Evolutionary conservation across 2,888 invertebrate species (phyloP), one percentile per base, ranked within the genome.

Genomic region (Ametastegia equiseti): DNA sequence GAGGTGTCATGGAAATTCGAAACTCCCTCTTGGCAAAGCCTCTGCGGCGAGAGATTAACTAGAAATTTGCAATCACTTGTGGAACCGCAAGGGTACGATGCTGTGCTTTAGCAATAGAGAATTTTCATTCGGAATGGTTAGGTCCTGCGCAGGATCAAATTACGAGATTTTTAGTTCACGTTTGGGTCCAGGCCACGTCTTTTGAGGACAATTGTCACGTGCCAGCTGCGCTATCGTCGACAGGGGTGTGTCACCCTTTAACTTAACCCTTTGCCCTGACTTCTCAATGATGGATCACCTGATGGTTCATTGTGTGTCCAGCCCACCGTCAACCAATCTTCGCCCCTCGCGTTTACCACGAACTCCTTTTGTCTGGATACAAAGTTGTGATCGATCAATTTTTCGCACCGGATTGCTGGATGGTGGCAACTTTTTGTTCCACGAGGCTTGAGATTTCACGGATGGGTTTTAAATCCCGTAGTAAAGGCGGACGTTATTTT

Each of bases 201-300:
- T 45, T 45, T 23, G 65, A 45, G 69, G 36, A 69, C 79, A 79
- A 79, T 65, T 73, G 81, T 50, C 81, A 79, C 81, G 81, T 81
- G 81, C 78, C 81, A 82, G 84, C 82, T 83, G 82, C 83, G 73
- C 71, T 81, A 69, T 73, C 80, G 47, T 83, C 79, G 73, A n/a
- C 33, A 79, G 81, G 81, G 81, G 67, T 57, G 77, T 63, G 39
- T 83, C 82, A 83, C 86, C 86, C 84, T 84, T 86, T 84, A 83
- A 84, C 83, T 85, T 86, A 86, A 87, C 88, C 88, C 88, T 87
- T n/a, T 86, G 84, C 86, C 80, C 84, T 82, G 85, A 87, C 86
- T 86, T 84, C 81, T 85, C 84, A 84, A 85, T 88, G 88, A 88
- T 88, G 87, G 88, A 88, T 88, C 86, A 86, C 86, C 86, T 84